Base-by-base conservation (phyloP, 2,797 vertebrate species). In the Paramormyrops hopkinsi region DNA sequence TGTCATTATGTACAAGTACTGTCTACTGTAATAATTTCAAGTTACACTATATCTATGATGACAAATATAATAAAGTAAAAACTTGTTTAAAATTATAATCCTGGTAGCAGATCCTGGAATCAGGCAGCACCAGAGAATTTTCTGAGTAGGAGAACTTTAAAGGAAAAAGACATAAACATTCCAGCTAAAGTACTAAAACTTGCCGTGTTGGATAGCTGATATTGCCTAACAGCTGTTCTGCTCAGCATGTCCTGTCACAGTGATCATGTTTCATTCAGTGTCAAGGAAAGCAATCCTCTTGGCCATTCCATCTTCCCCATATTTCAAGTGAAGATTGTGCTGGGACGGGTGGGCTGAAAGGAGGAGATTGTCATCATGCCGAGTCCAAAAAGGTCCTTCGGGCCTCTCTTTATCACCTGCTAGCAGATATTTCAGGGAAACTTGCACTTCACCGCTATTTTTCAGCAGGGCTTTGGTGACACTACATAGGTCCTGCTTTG, bases 391-490 rank as follows among this genome's bases (percentile, higher is more conserved):
- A 0, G 91, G 92, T 44, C 90, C 90, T 2, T 90, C 89, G 14
- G 89, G 14, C 4, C 89, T 46, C 1, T 37, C 41, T 29, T 90
- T 0, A 0, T 90, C 88, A 14, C 87, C 91, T 0, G 93, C 89
- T 11, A 90, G 76, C 41, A 96, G 93, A 88, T 97, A 97, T 4
- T 93, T 91, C 1, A 89, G 93, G 0, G 97, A 97, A 5, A 94
- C 94, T 33, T 94, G 92, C 53, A 97, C 89, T 12, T 98, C 97
- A 59, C 98, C 98, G 0, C 94, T 98, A 92, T 97, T 97, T 92
- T 96, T 98, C 88, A 99, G 90, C 84, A 99, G 94, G 0, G 97
- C 96, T 92, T 98, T 98, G 82, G 96, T 97, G 41, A 99, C 97
- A 14, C 92, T 94, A 2, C 92, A 92, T 4, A 99, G 91, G 93